A percentile compares a stretch with the other conserved stretches of the same genome.
Evolutionary conservation across 1,140 invertebrate genomes (phyloP).

Genomic region (Drosophila lacteicornis): DNA sequence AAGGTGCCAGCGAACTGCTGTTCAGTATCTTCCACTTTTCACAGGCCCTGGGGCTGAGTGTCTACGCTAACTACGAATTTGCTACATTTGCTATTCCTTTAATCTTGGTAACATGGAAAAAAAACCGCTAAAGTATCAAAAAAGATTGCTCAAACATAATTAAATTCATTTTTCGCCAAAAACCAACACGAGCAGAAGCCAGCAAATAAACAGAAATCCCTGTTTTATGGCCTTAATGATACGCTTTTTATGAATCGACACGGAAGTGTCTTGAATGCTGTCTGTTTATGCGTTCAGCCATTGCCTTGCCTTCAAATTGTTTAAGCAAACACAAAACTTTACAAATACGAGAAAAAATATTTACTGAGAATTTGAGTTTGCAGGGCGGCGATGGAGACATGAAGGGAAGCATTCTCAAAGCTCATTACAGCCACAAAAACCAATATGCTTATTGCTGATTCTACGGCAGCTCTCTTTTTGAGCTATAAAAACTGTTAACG

Average conservation of each 20-base stretch:
- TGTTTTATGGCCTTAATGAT: constrained; percentile 80
- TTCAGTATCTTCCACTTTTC: constrained; percentile 25
- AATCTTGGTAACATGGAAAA: constrained; percentile 64
- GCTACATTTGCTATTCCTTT: constrained; percentile 72
- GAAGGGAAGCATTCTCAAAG: constrained; percentile 34
- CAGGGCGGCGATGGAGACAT: neutral
- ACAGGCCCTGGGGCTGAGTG: constrained; percentile 23
- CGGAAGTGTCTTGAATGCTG: constrained; percentile 61
- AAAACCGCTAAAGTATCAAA: constrained; percentile 7
- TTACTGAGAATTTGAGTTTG: constrained; percentile 63
- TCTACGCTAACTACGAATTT: constrained; percentile 76
- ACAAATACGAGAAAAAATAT: constrained; percentile 68
- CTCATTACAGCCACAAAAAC: constrained; percentile 81
- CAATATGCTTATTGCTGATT: constrained; percentile 79
- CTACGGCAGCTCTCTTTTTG: constrained; percentile 24
- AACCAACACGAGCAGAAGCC: constrained; percentile 62
- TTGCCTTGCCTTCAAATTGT: constrained; percentile 74
- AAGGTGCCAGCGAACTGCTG: constrained; percentile 66
- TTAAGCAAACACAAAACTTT: constrained; percentile 82
- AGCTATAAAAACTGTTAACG: constrained; percentile 81
- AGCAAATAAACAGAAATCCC: constrained; percentile 79
- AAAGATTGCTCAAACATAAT: constrained; percentile 71
- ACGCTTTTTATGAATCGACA: constrained; percentile 81
- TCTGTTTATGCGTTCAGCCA: constrained; percentile 28
- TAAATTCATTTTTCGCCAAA: constrained; percentile 71